Evolutionary conservation across 2,113 vertebrate genomes (phyloP), one percentile per base, ranked within the genome.

Genomic region (Oncorhynchus tshawytscha): DNA sequence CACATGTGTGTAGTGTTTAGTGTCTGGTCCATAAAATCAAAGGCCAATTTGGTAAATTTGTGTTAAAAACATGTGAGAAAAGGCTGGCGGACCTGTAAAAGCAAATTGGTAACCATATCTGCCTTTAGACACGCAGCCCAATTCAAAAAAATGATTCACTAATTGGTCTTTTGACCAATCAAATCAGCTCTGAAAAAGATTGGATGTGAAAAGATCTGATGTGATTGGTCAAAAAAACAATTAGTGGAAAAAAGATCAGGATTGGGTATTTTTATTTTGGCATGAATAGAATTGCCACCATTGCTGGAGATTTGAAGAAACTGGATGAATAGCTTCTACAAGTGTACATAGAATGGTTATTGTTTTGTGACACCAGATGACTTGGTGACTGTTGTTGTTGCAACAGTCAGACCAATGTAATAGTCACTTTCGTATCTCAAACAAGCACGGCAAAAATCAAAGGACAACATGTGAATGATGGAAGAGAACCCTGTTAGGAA

Each of bases 21-120:
- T 64, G 70, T 29, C 67, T 59, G 69, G 62, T 51, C 81, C 67
- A 72, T 82, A 82, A 78, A 80, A 80, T 84, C 75, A 80, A 78
- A 79, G 74, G 49, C 60, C 72, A 39, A 78, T 80, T 79, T 70
- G 77, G 67, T 48, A 18, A 70, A 57, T 64, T 29, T 71, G 60
- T 25, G 70, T 82, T 71, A 54, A 81, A 82, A 87, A 67, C 68
- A 74, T n/a, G 5, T 51, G 54, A 48, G 20, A 62, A 49, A 54
- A 34, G 24, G 57, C 16, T 60, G n/a, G 31, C 20, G 39, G 39
- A 34, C 68, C 45, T 9, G 5, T 70, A 70, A 70, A 70, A 70
- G 12, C 22, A 70, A 70, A 70, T 78, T 69, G 49, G 74, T 70
- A 57, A 78, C 77, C 83, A 82, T 29, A 62, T 70, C 77, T 34